phyloP scores from a whole-genome alignment of 2,888 invertebrate genomes.

The Drosophila subquinaria region DNA sequence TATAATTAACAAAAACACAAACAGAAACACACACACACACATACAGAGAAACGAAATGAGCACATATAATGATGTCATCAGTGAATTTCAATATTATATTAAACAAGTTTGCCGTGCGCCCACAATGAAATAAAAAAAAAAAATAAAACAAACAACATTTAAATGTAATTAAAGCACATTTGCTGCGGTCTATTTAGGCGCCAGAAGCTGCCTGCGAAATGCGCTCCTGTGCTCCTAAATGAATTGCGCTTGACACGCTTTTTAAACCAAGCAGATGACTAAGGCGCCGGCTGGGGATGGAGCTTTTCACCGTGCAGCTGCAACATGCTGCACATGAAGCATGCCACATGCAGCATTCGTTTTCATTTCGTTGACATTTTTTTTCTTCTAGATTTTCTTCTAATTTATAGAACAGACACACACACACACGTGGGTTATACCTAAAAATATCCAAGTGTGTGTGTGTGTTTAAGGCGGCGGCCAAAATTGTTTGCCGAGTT shows the following conservation, averaged over 20 bases:
- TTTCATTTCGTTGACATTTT: conserved; percentile 44
- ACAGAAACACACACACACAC: conserved; percentile 11
- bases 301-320: conserved; percentile 42
- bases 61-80: conserved; percentile 77
- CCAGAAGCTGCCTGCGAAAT: conserved; percentile 10
- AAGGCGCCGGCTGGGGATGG: conserved; percentile 35
- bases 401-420: conserved; percentile 45
- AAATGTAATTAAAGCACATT: conserved; percentile 42
- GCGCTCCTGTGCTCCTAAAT: conserved; percentile 50
- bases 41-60: conserved; percentile 44
- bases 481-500: conserved; percentile 54
- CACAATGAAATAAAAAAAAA: conserved; percentile 18
- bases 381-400: conserved; percentile 1
- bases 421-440: conserved; percentile 17
- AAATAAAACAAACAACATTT: conserved; percentile 18
- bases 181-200: conserved; percentile 1
- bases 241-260: conserved; percentile 66
- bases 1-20: conserved; percentile 68
- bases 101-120: conserved; percentile 68
- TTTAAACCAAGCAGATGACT: conserved; percentile 35
- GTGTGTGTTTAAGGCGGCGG: conserved; percentile 46
- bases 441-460: conserved; percentile 46
- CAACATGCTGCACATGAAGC: conserved; percentile 42
- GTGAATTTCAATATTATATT: conserved; percentile 62
- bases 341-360: conserved; percentile 43